Percentiles rank a stretch among this genome's conserved stretches.
phyloP scores from a whole-genome alignment of 2,113 vertebrate species.

The Xenus cinereus region DNA sequence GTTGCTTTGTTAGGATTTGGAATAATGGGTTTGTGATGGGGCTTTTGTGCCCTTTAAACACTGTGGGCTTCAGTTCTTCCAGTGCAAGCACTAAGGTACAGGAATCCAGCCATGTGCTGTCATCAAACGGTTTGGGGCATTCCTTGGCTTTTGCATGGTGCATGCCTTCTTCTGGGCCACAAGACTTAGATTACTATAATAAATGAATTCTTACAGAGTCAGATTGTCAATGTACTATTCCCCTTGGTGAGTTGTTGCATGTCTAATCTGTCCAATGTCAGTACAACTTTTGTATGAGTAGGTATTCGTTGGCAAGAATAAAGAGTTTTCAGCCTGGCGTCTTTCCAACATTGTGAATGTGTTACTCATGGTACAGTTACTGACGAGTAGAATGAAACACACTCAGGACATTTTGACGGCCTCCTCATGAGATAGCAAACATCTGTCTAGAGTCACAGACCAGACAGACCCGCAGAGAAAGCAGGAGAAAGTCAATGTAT shows the following conservation, averaged over 20 bases:
- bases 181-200: not conserved
- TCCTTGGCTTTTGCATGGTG: not conserved
- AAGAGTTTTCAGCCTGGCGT: not conserved
- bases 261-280: not conserved
- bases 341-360: not conserved
- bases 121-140: not conserved
- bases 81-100: not conserved
- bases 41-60: not conserved
- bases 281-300: not conserved
- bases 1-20: not conserved
- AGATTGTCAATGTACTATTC: not conserved
- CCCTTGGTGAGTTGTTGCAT: not conserved
- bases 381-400: not conserved
- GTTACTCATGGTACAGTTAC: not conserved
- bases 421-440: not conserved
- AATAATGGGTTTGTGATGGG: not conserved
- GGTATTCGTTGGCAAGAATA: not conserved
- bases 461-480: not conserved
- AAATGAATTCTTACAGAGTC: not conserved
- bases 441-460: not conserved
- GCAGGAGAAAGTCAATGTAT: not conserved
- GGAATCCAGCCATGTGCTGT: not conserved
- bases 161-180: not conserved
- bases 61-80: not conserved
- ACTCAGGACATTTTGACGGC: not conserved